phyloP scores from a whole-genome alignment of 2,113 vertebrate species.

The Prunella fulvescens region DNA sequence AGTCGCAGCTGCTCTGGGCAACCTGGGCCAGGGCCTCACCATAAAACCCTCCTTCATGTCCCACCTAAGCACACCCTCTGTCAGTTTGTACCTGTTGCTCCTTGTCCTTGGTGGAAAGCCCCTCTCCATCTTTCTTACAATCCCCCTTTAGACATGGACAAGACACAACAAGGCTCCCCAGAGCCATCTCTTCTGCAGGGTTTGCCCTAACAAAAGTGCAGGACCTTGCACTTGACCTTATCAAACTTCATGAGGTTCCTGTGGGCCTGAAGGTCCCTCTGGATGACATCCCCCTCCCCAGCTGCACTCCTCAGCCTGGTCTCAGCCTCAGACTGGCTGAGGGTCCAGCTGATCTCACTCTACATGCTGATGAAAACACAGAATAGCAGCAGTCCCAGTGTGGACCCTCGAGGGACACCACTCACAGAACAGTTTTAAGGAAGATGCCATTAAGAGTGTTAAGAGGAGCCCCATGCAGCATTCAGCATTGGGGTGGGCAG shows the following conservation, averaged over 20 bases:
- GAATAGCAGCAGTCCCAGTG: neutral
- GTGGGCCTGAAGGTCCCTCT: neutral
- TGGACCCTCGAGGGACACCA: neutral
- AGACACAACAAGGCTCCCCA: rapidly evolving
- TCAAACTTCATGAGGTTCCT: neutral
- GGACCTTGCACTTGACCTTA: too few species aligned
- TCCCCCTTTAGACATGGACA: neutral
- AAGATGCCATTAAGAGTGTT: neutral
- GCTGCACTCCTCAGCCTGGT: neutral
- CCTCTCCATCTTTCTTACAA: neutral
- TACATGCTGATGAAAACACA: rapidly evolving
- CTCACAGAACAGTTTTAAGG: neutral
- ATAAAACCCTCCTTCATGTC: neutral
- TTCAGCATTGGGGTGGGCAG: neutral
- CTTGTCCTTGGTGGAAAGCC: neutral
- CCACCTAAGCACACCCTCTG: neutral
- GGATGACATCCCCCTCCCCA: neutral
- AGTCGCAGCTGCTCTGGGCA: neutral
- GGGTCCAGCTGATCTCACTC: neutral
- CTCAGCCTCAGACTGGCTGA: neutral
- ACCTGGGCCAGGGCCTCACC: neutral
- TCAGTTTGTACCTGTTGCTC: neutral
- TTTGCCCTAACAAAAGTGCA: neutral
- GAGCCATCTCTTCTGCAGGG: neutral
- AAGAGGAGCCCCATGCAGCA: neutral